Conservation (phyloP, 1,140 invertebrate species). For the Hyposmocoma kahamanoa region DNA sequence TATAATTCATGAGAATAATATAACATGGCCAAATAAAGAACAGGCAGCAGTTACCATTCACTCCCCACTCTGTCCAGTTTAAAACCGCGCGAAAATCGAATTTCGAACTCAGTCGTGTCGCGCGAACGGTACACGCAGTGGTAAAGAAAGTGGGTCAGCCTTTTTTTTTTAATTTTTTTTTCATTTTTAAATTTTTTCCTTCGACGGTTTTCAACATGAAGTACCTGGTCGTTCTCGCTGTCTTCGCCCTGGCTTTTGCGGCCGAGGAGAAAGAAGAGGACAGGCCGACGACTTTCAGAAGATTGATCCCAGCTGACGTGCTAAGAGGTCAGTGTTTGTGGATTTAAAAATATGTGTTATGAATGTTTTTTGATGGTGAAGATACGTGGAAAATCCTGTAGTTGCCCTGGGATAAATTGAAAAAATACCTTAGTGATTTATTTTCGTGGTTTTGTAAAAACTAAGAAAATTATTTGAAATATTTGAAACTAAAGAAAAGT, state of each 20-base stretch:
- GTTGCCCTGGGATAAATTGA: too few relatives aligned
- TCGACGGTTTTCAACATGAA: conserved; percentile 59
- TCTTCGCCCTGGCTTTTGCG: conserved; percentile 73
- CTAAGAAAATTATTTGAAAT: too few relatives aligned
- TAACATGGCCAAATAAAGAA: too few relatives aligned
- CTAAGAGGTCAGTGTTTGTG: conserved; percentile 80
- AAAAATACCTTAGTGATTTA: too few relatives aligned
- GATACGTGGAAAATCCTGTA: too few relatives aligned
- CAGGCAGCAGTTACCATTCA: background rate
- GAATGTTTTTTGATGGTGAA: too few relatives aligned
- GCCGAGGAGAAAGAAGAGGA: conserved; percentile 76
- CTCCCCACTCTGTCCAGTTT: background rate
- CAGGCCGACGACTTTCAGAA: conserved; percentile 79
- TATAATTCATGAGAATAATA: too few relatives aligned
- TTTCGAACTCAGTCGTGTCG: background rate
- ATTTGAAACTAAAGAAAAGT: too few relatives aligned
- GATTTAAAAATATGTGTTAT: too few relatives aligned
- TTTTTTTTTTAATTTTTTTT: conserved; percentile 28
- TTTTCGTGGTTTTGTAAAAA: too few relatives aligned
- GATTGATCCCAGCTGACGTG: conserved; percentile 89
- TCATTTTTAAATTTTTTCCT: conserved; percentile 31
- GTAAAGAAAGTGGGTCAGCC: conserved; percentile 26
- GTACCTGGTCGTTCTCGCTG: conserved; percentile 68
- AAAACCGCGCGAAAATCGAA: conserved; percentile 4
- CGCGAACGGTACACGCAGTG: background rate